Base-by-base conservation (phyloP, 2,888 invertebrate species). In the Campoletis raptor region DNA sequence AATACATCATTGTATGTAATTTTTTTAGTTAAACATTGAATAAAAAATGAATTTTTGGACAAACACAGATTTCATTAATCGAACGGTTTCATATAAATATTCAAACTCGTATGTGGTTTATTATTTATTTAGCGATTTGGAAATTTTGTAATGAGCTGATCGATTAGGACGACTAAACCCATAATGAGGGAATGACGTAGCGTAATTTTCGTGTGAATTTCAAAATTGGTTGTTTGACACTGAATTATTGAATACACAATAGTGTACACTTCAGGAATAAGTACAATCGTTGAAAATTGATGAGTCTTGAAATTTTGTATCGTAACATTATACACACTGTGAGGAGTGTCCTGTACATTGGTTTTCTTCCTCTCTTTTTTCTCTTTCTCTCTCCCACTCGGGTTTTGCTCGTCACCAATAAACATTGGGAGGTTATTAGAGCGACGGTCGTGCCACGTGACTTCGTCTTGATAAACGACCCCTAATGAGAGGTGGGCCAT, bases 381-480 rank as follows among this genome's bases (percentile, higher is more conserved):
- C 18, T 45, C 40, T 79, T 15, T 30, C 36, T 30, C 30, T 36
- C 15, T 57, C 18, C 61, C 21, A 42, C 64, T 81, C 18, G 52
- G 40, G 81, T 67, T 64, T 40, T 85, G 69, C 80, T 83, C 80
- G 73, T 83, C 77, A 45, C 67, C 73, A 81, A 83, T 83, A 85
- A 87, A 85, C 81, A 85, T 83, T 81, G 78, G 21, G 37, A 61
- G 81, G 69, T 81, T 87, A 80, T 85, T 80, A 85, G 85, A 79
- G 78, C 67, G 81, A 79, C 54, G 87, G 85, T 64, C 37, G 61
- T 77, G 88, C 85, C 89, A 90, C 89, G 89, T 88, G 89, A 83
- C 89, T 77, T 66, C 61, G 86, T 87, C 89, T 89, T 88, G 88
- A 90, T 90, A 90, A 89, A 90, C 86, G 88, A 88, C 83, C 85